Percentiles rank a stretch among this genome's conserved stretches.
phyloP scores from a whole-genome alignment of 2,113 vertebrate species.

The Theristicus caerulescens region DNA sequence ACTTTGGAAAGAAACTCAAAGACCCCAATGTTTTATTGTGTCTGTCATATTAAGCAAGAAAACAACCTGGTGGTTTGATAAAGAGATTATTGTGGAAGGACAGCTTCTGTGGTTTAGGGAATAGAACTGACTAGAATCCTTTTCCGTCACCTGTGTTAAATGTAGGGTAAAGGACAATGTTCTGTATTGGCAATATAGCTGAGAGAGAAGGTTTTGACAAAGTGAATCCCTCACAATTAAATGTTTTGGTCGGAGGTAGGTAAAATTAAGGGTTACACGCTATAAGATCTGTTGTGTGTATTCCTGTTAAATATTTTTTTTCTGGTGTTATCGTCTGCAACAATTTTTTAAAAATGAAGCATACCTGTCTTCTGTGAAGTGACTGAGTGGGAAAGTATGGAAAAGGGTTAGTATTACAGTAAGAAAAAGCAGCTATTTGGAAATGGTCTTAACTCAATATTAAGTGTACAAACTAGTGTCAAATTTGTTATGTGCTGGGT shows the following conservation, averaged over 20 bases:
- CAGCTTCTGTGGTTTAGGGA: neutral
- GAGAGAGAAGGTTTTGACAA: neutral
- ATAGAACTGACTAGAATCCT: neutral
- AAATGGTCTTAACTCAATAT: neutral
- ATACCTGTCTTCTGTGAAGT: neutral
- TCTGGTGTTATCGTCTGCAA: neutral
- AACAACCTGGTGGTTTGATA: slow-evolving; percentile 32
- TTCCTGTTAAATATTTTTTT: neutral
- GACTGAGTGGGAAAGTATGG: neutral
- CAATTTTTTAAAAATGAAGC: neutral
- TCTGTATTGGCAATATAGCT: neutral
- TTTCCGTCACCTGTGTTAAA: neutral
- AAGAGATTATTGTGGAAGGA: slow-evolving; percentile 43
- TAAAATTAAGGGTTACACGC: neutral
- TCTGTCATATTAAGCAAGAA: slow-evolving; percentile 27
- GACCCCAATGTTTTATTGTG: slow-evolving; percentile 20
- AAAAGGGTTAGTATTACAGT: neutral
- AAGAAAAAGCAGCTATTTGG: neutral
- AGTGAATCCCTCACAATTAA: neutral
- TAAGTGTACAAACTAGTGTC: neutral
- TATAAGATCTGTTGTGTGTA: neutral
- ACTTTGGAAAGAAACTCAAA: slow-evolving; percentile 42
- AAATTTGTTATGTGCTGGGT: neutral
- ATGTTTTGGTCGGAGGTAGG: neutral
- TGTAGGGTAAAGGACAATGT: neutral